Evolutionary conservation across 2,888 invertebrate genomes (phyloP).

Genomic region (Desoria tigrina): DNA sequence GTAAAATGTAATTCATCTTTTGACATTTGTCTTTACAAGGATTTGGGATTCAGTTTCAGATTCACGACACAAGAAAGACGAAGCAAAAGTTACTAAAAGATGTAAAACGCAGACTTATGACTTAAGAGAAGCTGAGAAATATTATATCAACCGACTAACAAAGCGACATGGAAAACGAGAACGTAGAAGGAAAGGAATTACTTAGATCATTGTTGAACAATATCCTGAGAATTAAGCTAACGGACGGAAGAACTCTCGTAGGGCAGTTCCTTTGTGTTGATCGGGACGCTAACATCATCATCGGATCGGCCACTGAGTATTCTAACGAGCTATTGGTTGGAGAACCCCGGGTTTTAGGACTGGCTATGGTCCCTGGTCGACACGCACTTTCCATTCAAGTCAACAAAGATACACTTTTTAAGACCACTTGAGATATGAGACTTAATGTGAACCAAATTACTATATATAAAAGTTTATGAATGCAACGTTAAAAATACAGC

Average conservation of each 20-base stretch:
- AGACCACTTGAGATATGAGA: too few relatives aligned
- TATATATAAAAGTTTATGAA: too few relatives aligned
- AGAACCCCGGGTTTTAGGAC: slow-evolving; percentile 50
- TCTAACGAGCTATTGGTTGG: slow-evolving; percentile 44
- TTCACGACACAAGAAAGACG: too few relatives aligned
- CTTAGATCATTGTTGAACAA: slow-evolving; percentile 49
- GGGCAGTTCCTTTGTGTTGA: slow-evolving; percentile 53
- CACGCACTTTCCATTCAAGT: slow-evolving; percentile 50
- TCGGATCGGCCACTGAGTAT: slow-evolving; percentile 51
- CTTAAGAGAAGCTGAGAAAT: too few relatives aligned
- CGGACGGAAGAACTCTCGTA: slow-evolving; percentile 52
- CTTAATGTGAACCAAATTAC: too few relatives aligned
- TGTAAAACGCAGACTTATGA: too few relatives aligned
- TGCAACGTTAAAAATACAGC: too few relatives aligned
- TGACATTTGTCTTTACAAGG: too few relatives aligned
- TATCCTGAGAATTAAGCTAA: slow-evolving; percentile 47
- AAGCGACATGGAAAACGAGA: slow-evolving; percentile 26
- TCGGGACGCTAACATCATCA: slow-evolving; percentile 52
- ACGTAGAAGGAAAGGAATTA: slow-evolving; percentile 13
- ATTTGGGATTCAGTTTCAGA: too few relatives aligned
- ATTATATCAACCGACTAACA: too few relatives aligned
- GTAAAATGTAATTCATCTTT: too few relatives aligned
- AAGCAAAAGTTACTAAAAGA: too few relatives aligned
- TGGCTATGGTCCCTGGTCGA: slow-evolving; percentile 53
- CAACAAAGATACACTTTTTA: slow-evolving; percentile 40